These are phyloP conservation scores for Sylvietta virens DNA, from an alignment of 2,113 vertebrate species.

Conservation along the genomic window DNA sequence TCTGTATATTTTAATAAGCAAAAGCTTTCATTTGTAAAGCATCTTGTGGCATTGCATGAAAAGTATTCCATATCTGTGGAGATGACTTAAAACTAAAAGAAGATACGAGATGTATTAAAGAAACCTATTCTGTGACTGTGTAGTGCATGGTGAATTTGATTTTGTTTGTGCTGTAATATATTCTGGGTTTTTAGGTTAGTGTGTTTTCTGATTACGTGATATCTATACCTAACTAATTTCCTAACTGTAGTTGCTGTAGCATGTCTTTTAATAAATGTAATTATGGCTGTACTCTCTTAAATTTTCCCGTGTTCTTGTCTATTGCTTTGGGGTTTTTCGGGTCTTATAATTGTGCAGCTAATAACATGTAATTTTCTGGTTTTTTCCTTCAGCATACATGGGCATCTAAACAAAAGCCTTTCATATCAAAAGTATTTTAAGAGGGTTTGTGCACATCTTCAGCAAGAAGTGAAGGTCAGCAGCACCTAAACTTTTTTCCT, in stretches of 20 bases:
- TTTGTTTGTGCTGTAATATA: slow-evolving; percentile 74
- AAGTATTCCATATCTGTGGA: slow-evolving; percentile 73
- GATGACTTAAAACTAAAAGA: slow-evolving; percentile 79
- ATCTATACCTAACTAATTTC: slow-evolving; percentile 70
- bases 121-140: slow-evolving; percentile 80
- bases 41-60: slow-evolving; percentile 70
- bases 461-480: neutral
- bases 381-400: neutral
- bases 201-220: slow-evolving; percentile 71
- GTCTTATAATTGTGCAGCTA: slow-evolving; percentile 45
- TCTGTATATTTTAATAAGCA: slow-evolving; percentile 86
- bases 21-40: slow-evolving; percentile 80
- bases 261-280: slow-evolving; percentile 85
- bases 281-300: slow-evolving; percentile 73
- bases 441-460: neutral
- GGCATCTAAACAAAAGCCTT: slow-evolving; percentile 21
- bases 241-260: slow-evolving; percentile 79
- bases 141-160: slow-evolving; percentile 77
- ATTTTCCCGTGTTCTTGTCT: slow-evolving; percentile 77
- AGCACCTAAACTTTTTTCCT: neutral
- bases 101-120: slow-evolving; percentile 78
- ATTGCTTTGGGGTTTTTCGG: slow-evolving; percentile 58
- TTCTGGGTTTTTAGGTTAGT: slow-evolving; percentile 65
- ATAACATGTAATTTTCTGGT: neutral
- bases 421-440: neutral